Evolutionary conservation across 2,113 vertebrate species (phyloP).

Genomic region (Tyto alba): DNA sequence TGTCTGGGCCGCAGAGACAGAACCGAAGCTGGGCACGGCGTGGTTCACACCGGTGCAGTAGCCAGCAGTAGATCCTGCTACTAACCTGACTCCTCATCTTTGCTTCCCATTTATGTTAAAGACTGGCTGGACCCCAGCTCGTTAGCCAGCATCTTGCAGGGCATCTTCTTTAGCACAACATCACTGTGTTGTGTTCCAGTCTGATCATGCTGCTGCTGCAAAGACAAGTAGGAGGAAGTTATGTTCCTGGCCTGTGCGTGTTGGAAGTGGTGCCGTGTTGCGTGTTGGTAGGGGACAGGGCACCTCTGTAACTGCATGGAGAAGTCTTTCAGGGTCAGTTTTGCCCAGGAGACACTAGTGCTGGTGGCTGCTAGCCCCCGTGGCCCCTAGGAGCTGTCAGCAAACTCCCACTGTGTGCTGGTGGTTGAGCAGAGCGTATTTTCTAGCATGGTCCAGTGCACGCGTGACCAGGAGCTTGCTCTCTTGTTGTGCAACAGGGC

Average conservation of each 20-base stretch:
- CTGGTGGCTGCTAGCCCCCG: background rate
- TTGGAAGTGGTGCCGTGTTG: background rate
- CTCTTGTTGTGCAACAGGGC: background rate
- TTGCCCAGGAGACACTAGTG: background rate
- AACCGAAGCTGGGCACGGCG: background rate
- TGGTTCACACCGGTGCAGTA: background rate
- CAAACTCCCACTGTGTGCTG: background rate
- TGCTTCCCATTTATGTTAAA: background rate
- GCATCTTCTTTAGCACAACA: background rate
- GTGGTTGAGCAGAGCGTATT: background rate
- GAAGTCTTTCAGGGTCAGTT: background rate
- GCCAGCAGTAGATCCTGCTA: background rate
- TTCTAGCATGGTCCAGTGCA: background rate
- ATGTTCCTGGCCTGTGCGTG: background rate
- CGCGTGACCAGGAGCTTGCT: background rate
- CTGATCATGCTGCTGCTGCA: background rate
- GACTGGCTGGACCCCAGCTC: background rate
- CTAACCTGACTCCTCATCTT: background rate
- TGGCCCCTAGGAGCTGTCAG: background rate
- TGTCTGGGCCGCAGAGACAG: background rate
- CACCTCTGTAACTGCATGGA: background rate
- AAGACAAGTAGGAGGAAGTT: background rate
- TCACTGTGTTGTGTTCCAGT: background rate
- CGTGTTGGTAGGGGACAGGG: background rate
- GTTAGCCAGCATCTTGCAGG: too few relatives aligned